phyloP scores from a whole-genome alignment of 1,140 invertebrate genomes.

The Heliconius hermathena region DNA sequence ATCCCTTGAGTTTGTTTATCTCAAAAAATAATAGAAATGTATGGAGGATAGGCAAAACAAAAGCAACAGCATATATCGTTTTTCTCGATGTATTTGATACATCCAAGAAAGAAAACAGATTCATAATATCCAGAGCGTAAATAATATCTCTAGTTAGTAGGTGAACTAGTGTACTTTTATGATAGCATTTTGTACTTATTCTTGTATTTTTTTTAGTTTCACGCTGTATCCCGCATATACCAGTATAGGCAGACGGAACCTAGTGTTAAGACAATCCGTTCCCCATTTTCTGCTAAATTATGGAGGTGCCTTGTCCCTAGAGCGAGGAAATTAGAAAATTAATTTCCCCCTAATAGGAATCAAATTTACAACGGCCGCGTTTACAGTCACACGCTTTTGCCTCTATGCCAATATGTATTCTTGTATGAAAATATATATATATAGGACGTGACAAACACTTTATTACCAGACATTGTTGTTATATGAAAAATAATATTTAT shows the following conservation, averaged over 20 bases:
- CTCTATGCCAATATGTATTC: too few species aligned
- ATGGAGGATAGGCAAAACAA: neutral
- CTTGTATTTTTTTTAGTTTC: neutral
- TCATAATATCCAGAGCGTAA: constrained; percentile 24
- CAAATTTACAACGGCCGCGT: too few species aligned
- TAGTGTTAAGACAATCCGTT: too few species aligned
- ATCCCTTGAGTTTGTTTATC: neutral
- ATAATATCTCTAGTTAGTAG: constrained; percentile 24
- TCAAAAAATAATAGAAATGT: neutral
- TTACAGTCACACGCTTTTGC: too few species aligned
- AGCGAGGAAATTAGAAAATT: too few species aligned
- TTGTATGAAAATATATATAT: neutral
- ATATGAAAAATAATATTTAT: neutral
- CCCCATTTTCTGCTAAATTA: too few species aligned
- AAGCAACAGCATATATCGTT: neutral
- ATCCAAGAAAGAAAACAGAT: constrained; percentile 18
- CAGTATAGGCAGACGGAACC: too few species aligned
- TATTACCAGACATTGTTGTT: constrained; percentile 1
- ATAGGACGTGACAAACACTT: constrained; percentile 19
- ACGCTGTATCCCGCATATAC: too few species aligned
- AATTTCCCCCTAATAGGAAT: too few species aligned
- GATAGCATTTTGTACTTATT: neutral
- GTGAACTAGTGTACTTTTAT: constrained; percentile 3
- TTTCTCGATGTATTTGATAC: neutral
- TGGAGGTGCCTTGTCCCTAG: too few species aligned